Evolutionary conservation across 2,797 vertebrate genomes (phyloP), one percentile per base, ranked within the genome.

Genomic region (Crypturellus tataupa): DNA sequence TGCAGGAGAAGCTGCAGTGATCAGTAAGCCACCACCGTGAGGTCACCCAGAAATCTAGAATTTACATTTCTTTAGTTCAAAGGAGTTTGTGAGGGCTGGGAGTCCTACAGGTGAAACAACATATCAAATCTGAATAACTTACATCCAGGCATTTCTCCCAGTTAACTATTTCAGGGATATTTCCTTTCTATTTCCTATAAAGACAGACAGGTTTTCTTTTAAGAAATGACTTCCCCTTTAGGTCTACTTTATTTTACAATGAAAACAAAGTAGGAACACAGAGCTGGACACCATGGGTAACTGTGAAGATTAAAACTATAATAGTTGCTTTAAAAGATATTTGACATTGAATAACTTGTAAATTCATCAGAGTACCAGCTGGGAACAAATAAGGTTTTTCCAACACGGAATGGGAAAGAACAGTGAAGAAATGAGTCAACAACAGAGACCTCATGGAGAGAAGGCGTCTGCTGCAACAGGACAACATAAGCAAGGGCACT

Each of bases 401-500:
- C 37, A 79, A 77, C 51, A 93, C 79, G 59, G 70, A 49, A 63
- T 68, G 71, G 39, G 71, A 90, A 90, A 79, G 53, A 92, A 88
- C 46, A 91, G 65, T 75, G 78, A 85, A 0, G 13, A 84, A 94
- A 84, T 59, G 24, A 91, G 47, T 53, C 59, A 91, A 67, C 55
- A 70, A 37, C 1, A 27, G 4, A 3, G 44, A 46, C 68, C 29
- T 95, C 87, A 82, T 65, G 60, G 40, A 86, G 68, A 70, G 80
- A 59, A 47, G 31, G 40, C 65, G 94, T 90, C 87, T 84, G 90
- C 53, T 77, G 58, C 71, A 90, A 87, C 89, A 90, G 71, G 80
- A 40, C 58, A 94, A 94, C 51, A 73, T 46, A 96, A 95, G 80
- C 64, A 86, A 85, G 44, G 9, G 27, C 9, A 46, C 78, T 94